phyloP scores from a whole-genome alignment of 1,140 invertebrate species.

The Octopus bimaculoides region DNA sequence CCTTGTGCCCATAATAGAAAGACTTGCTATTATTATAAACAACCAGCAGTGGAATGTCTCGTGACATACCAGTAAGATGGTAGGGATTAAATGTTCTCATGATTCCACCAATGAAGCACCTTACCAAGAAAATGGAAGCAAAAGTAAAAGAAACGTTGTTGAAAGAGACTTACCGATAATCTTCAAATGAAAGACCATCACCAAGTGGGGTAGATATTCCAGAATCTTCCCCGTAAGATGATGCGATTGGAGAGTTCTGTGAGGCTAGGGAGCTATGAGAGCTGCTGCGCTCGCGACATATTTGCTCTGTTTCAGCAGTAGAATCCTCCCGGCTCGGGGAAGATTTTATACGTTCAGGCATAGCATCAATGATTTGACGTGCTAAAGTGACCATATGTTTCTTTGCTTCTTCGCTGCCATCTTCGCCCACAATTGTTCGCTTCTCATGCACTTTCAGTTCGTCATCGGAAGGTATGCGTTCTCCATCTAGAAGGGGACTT shows the following conservation, averaged over 20 bases:
- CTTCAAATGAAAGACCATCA: constrained; percentile 54
- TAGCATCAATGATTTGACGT: constrained; percentile 95
- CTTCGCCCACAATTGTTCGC: constrained; percentile 13
- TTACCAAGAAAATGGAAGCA: too few species aligned
- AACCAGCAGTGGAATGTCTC: too few species aligned
- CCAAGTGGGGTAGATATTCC: constrained; percentile 55
- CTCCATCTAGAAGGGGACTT: constrained; percentile 74
- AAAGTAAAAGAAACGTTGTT: too few species aligned
- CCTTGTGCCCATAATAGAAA: too few species aligned
- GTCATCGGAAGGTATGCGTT: constrained; percentile 68
- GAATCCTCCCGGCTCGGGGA: constrained; percentile 47
- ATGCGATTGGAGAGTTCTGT: constrained; percentile 42
- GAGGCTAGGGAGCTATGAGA: constrained; percentile 52
- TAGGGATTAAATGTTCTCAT: too few species aligned
- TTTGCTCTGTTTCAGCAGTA: constrained; percentile 26
- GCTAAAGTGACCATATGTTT: constrained; percentile 82
- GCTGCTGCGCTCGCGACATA: constrained; percentile 43
- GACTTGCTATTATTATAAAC: too few species aligned
- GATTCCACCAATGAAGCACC: too few species aligned
- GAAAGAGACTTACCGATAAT: constrained; percentile 41
- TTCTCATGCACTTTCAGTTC: constrained; percentile 48
- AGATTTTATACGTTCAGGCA: constrained; percentile 89
- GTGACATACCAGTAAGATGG: too few species aligned
- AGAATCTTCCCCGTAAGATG: constrained; percentile 36
- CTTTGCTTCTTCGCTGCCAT: constrained; percentile 69